Conservation (phyloP, 2,888 invertebrate species). For the Lasioglossum leucozonium region DNA sequence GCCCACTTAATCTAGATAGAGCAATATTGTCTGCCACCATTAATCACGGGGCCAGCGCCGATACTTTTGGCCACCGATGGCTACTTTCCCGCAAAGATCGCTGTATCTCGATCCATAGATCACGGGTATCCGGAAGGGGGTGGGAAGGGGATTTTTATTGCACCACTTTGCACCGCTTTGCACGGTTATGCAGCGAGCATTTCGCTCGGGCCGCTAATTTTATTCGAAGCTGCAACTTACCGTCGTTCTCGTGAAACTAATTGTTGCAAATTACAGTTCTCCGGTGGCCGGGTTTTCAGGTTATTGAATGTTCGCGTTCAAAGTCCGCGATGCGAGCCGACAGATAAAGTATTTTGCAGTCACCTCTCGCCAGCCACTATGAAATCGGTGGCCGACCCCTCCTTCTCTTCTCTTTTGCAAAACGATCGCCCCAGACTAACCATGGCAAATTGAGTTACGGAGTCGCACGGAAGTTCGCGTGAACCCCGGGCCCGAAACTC, state of each 20-base stretch:
- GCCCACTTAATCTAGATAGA: neutral
- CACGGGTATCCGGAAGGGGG: neutral
- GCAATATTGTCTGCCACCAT: slow-evolving; percentile 12
- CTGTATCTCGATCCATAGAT: slow-evolving; percentile 12
- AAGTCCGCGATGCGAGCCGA: slow-evolving; percentile 6
- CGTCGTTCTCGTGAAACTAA: slow-evolving; percentile 14
- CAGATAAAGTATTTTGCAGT: slow-evolving; percentile 1
- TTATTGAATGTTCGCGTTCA: slow-evolving; percentile 12
- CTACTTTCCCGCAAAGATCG: slow-evolving; percentile 7
- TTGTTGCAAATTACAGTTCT: slow-evolving; percentile 10
- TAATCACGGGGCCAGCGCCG: neutral
- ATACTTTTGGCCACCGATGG: slow-evolving; percentile 4
- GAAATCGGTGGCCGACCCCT: neutral
- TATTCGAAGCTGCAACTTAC: slow-evolving; percentile 12
- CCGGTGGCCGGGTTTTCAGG: neutral
- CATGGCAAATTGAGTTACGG: neutral
- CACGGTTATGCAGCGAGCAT: slow-evolving; percentile 1
- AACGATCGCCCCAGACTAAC: neutral
- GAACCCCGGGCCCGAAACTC: neutral
- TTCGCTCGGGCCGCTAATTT: neutral
- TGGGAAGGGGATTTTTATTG: neutral
- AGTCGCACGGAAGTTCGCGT: neutral
- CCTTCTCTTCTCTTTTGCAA: neutral
- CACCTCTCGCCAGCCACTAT: neutral
- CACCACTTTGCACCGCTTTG: slow-evolving; percentile 2